Evolutionary conservation across 2,888 invertebrate genomes (phyloP), one percentile per base, ranked within the genome.

Genomic region (Troides aeacus): DNA sequence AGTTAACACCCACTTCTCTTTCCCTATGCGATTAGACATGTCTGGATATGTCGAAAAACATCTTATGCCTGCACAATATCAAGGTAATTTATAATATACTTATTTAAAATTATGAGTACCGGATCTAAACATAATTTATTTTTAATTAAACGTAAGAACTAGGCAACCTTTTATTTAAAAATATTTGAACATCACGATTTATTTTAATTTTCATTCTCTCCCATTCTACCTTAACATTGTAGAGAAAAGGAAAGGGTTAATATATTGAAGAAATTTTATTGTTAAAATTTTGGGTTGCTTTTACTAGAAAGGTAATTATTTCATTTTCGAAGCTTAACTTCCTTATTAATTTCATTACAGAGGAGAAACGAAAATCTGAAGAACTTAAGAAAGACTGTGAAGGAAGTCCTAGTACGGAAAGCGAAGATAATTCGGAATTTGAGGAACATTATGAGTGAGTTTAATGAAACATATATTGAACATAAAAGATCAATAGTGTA

Each of bases 1-100:
- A 84, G 98, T 99, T 1, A 99, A 99, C 89, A 99, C 99, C 0
- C 98, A 98, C 82, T 99, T 99, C 86, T 98, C 98, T 18, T 99
- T 99, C 87, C 99, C 99, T 0, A 94, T 98, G 90, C 93, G 97
- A 64, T 93, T 99, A 17, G 98, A 98, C 84, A 99, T 99, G 98
- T 96, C 97, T 0, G 97, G 97, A 58, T 99, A 99, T 82, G 97
- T 98, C 72, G 99, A 99, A 87, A 97, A 97, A 84, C 97, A 97
- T 77, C 93, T 99, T 1, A 97, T 98, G 96, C 97, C 97, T 0
- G 97, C 97, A 71, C 97, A 97, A 78, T 96, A 96, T 84, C 95
- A 96, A 89, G 96, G 96, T 94, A 89, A 84, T 61, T 67, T 46
- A 18, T 67, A 56, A 39, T 10, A 39, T 39, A 39, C 1, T 39